Evolutionary conservation across 2,113 vertebrate genomes (phyloP).

Genomic region (Raphicerus campestris): DNA sequence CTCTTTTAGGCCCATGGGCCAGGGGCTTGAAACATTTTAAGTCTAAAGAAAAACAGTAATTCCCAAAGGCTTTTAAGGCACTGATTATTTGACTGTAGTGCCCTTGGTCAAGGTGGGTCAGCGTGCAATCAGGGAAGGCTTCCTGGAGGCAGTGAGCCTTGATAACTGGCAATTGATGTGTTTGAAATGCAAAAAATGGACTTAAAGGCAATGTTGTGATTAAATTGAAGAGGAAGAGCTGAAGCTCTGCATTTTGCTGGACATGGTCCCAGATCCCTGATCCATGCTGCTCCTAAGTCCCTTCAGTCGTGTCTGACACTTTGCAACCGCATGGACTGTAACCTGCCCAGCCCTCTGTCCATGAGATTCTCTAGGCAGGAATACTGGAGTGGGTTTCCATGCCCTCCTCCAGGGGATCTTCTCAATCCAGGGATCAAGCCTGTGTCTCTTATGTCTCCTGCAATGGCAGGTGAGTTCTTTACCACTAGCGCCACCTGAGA

Average conservation of each 20-base stretch:
- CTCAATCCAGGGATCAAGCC: not conserved
- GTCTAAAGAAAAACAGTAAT: not conserved
- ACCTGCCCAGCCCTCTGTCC: not conserved
- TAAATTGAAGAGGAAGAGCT: not conserved
- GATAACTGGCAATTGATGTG: not conserved
- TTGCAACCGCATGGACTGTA: not conserved
- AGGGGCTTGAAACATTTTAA: not conserved
- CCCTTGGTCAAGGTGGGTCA: not conserved
- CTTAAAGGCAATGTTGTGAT: not conserved
- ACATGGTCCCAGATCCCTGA: not conserved
- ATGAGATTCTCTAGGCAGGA: not conserved
- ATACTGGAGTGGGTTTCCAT: not conserved
- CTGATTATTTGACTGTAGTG: not conserved
- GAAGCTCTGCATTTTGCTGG: not conserved
- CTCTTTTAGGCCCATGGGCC: too few relatives aligned
- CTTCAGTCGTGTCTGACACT: not conserved
- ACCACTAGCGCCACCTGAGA: not conserved
- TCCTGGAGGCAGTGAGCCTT: not conserved
- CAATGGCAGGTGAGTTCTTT: not conserved
- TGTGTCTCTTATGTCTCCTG: not conserved
- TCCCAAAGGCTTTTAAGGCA: not conserved
- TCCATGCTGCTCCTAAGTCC: not conserved
- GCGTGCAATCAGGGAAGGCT: not conserved
- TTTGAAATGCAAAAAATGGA: not conserved
- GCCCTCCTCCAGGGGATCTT: not conserved